Conservation (phyloP, 2,113 vertebrate genomes). For the Leptosomus discolor region DNA sequence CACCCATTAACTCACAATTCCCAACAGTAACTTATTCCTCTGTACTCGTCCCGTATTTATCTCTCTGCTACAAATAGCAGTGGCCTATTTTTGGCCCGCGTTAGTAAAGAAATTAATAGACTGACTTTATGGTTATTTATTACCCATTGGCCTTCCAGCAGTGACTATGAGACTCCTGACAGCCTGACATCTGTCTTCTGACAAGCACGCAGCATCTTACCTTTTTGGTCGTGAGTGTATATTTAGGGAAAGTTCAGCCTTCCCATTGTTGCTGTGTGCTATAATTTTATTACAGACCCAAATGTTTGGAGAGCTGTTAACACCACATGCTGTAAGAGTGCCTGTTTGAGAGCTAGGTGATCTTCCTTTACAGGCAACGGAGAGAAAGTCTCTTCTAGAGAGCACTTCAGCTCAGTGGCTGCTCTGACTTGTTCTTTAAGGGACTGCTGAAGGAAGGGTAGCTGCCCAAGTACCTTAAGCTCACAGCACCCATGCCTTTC, state of each 20-base stretch:
- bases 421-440: background rate
- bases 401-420: background rate
- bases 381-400: background rate
- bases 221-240: background rate
- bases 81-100: background rate
- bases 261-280: background rate
- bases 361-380: background rate
- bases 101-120: background rate
- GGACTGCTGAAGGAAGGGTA: background rate
- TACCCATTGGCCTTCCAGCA: background rate
- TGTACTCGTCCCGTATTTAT: background rate
- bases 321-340: background rate
- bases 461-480: background rate
- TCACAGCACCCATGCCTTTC: background rate
- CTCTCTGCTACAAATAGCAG: background rate
- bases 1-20: background rate
- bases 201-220: background rate
- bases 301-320: background rate
- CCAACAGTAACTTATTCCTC: conserved; percentile 1
- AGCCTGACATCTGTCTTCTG: background rate
- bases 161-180: background rate
- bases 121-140: background rate
- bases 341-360: background rate
- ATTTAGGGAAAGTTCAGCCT: background rate
- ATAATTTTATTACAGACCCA: background rate